phyloP scores from a whole-genome alignment of 30 jellyfish, hydroid and myxozoan genomes.

The Sanderia malayensis region DNA sequence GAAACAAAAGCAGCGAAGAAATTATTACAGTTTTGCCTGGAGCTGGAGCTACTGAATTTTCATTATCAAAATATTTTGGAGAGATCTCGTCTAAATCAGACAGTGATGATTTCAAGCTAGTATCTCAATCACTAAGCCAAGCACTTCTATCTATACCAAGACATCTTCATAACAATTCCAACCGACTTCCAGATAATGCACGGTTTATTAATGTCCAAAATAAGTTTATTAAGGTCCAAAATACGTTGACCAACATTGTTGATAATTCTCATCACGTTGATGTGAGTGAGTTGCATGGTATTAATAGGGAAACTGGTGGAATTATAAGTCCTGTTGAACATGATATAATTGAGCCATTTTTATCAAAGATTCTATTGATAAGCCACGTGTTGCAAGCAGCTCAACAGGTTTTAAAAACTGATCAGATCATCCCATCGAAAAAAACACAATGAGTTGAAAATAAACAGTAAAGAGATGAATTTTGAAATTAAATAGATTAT shows the following conservation, averaged over 20 bases:
- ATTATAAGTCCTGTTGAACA: neutral
- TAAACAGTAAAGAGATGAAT: no score
- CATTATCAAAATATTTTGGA: slow-evolving; percentile 8
- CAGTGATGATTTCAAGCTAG: slow-evolving; percentile 13
- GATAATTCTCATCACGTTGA: neutral
- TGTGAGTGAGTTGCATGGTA: slow-evolving; percentile 7
- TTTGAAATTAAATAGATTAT: no score
- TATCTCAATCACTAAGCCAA: slow-evolving; percentile 22
- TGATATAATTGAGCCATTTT: slow-evolving; percentile 50
- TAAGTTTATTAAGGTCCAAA: neutral
- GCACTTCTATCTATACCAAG: slow-evolving; percentile 43
- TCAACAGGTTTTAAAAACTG: slow-evolving; percentile 44
- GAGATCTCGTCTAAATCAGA: neutral
- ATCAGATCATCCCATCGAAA: slow-evolving; percentile 42
- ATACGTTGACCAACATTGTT: neutral
- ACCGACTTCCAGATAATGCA: neutral
- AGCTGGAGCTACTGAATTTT: slow-evolving; percentile 43
- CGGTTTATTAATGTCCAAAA: slow-evolving; percentile 15
- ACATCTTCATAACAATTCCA: slow-evolving; percentile 30
- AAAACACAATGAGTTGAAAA: no score
- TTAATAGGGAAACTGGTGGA: slow-evolving; percentile 26
- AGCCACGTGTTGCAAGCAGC: slow-evolving; percentile 46
- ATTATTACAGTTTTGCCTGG: slow-evolving; percentile 35
- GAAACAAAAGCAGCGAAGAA: neutral
- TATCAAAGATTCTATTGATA: slow-evolving; percentile 50